Conservation (phyloP, 2,888 invertebrate genomes). For the Chloroclysta siterata region DNA sequence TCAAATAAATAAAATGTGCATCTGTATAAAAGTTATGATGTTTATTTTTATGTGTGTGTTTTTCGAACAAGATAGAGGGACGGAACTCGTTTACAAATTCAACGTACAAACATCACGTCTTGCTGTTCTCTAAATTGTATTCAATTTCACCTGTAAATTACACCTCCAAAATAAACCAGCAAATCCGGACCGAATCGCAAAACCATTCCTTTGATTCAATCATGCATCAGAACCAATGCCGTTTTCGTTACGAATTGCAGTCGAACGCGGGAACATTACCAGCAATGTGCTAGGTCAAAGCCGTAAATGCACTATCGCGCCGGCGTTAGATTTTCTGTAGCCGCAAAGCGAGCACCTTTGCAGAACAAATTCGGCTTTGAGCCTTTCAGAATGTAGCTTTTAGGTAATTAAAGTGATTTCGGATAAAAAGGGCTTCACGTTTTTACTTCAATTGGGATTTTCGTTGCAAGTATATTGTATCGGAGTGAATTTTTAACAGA, state of each 20-base stretch:
- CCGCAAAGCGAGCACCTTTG: constrained; percentile 40
- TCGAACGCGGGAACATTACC: constrained; percentile 12
- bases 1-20: not conserved
- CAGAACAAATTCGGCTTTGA: constrained; percentile 51
- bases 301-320: constrained; percentile 24
- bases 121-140: constrained; percentile 13
- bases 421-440: constrained; percentile 33
- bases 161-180: constrained; percentile 23
- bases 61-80: no score
- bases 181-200: constrained; percentile 21
- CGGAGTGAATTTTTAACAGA: not conserved
- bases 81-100: not conserved
- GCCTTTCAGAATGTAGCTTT: constrained; percentile 58
- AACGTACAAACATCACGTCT: not conserved
- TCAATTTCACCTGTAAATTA: constrained; percentile 19
- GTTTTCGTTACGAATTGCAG: constrained; percentile 25
- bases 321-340: constrained; percentile 21
- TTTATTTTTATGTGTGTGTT: no score
- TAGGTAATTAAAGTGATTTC: constrained; percentile 61
- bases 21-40: no score
- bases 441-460: constrained; percentile 27
- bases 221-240: constrained; percentile 33
- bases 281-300: constrained; percentile 37
- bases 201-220: constrained; percentile 20
- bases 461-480: constrained; percentile 10